These are phyloP conservation scores for Caenorhabditis afra DNA, from an alignment of 2,888 invertebrate genomes.

Conservation along the genomic window DNA sequence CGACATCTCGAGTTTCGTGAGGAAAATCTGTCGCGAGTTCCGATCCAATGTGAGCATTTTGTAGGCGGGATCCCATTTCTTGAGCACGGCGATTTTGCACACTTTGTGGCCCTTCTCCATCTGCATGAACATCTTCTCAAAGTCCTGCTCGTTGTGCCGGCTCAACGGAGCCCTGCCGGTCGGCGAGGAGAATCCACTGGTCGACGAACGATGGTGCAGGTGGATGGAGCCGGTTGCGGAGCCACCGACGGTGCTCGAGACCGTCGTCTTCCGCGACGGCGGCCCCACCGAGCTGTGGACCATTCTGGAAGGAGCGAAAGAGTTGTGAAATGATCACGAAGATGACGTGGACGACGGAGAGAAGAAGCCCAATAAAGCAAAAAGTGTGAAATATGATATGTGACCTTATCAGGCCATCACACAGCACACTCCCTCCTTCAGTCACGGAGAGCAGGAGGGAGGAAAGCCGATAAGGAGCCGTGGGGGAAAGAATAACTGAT, in stretches of 20 bases:
- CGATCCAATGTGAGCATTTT: slow-evolving; percentile 72
- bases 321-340: background rate
- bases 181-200: slow-evolving; percentile 22
- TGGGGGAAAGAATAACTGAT: slow-evolving; percentile 20
- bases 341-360: background rate
- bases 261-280: slow-evolving; percentile 45
- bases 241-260: slow-evolving; percentile 28
- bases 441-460: background rate
- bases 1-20: slow-evolving; percentile 65
- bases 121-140: slow-evolving; percentile 70
- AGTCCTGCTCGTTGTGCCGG: slow-evolving; percentile 70
- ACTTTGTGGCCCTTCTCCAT: slow-evolving; percentile 78
- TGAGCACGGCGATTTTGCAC: slow-evolving; percentile 74
- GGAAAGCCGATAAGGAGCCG: slow-evolving; percentile 17
- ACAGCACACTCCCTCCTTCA: slow-evolving; percentile 4
- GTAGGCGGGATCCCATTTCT: slow-evolving; percentile 78
- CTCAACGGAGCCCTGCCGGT: slow-evolving; percentile 20
- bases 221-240: slow-evolving; percentile 48
- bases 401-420: slow-evolving; percentile 37
- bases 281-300: slow-evolving; percentile 50
- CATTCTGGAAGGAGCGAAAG: slow-evolving; percentile 22
- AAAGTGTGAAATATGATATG: slow-evolving; percentile 38
- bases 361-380: slow-evolving; percentile 37
- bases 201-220: slow-evolving; percentile 49
- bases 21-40: slow-evolving; percentile 73